Evolutionary conservation across 2,113 vertebrate genomes (phyloP), one percentile per base, ranked within the genome.

Genomic region (Thomomys bottae): DNA sequence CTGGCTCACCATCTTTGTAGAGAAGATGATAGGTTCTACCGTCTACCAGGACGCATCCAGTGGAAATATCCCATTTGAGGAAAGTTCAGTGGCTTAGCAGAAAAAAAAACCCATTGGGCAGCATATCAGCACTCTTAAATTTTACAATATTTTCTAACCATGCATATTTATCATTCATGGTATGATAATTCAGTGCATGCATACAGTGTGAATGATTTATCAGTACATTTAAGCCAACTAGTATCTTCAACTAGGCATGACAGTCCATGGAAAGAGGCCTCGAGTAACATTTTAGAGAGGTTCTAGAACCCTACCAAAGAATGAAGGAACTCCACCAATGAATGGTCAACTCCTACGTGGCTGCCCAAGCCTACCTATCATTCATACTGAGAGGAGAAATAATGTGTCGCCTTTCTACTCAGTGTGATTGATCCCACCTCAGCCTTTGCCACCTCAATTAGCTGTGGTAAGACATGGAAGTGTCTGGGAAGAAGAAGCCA

Each of bases 1-100:
- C 23, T 83, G 54, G 34, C 42, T 40, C 83, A 34, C 14, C 90
- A 28, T 20, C 11, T 92, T 84, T 92, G 82, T 91, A 61, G 28
- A 49, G 54, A 42, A 28, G 49, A 54, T 70, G 26, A 70, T 20
- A 83, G 49, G 24, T 82, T 88, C 63, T 67, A 15, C 36, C 42
- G 83, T 90, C 23, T 80, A 49, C 63, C 0, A 32, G 84, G 71
- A 84, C 28, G 61, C 9, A 63, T 61, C 34, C 64, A 68, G 8
- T 9, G 1, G 36, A 15, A 76, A 64, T 61, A 61, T 40, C 32
- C 30, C 12, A 26, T 38, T 42, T 54, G 26, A 5, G 84, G 30
- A 21, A 57, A 11, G 15, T 38, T 85, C 30, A 42, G 26, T 28
- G 20, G 54, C 75, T 84, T 49, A 87, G 54, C 24, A 57, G 32